phyloP scores from a whole-genome alignment of 35 echinoderm and acorn worm genomes.

The Chiridota heheva region DNA sequence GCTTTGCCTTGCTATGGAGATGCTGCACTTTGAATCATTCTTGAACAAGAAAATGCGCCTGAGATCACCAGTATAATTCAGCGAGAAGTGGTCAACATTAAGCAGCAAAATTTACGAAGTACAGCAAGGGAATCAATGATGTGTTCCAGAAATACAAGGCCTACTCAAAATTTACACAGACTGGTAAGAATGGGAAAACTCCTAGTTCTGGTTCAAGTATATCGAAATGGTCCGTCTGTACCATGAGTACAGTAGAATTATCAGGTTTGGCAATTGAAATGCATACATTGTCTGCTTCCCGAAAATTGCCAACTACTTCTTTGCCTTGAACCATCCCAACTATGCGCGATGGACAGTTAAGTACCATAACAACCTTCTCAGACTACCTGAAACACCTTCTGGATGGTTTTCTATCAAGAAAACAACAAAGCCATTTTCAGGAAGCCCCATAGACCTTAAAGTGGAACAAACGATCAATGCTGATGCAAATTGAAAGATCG shows the following conservation, averaged over 20 bases:
- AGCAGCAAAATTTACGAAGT: neutral
- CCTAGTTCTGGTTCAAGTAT: conserved; percentile 13
- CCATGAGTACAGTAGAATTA: conserved; percentile 10
- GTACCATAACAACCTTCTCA: conserved; percentile 10
- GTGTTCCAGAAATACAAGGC: conserved; percentile 7
- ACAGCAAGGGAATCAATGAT: conserved; percentile 1
- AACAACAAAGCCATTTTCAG: conserved; percentile 12
- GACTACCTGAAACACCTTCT: neutral
- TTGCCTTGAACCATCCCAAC: conserved; percentile 22
- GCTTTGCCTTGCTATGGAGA: conserved; percentile 12
- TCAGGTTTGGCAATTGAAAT: neutral
- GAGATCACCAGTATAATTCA: neutral
- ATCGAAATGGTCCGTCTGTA: conserved; percentile 1
- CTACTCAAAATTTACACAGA: neutral
- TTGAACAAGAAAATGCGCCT: conserved; percentile 14
- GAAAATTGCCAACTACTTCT: conserved; percentile 16
- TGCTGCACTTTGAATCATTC: conserved; percentile 5
- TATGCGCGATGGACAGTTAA: conserved; percentile 9
- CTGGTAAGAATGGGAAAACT: conserved; percentile 13
- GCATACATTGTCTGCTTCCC: conserved; percentile 8
- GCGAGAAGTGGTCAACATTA: neutral
- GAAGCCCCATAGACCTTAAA: neutral
- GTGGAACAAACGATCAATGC: conserved; percentile 14
- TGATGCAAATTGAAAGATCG: conserved; percentile 3
- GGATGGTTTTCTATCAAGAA: conserved; percentile 17